Conservation (phyloP, 2,113 vertebrate genomes). For the Chlorocebus sabaeus region DNA sequence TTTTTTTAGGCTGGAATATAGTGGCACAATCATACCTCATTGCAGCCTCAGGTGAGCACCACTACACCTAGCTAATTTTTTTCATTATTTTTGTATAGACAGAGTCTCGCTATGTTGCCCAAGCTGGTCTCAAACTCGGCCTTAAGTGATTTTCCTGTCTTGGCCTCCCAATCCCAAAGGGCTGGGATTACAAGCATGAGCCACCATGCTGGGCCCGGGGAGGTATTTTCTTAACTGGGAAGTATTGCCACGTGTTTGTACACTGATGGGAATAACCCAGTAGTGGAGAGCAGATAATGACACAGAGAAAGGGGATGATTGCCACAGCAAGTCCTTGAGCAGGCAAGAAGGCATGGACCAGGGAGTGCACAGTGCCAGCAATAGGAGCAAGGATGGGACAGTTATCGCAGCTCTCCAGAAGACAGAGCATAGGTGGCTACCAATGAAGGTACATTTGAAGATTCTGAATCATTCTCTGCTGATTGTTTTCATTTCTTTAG, state of each 20-base stretch:
- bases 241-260: not conserved
- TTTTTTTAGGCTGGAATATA: too few relatives aligned
- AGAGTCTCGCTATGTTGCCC: too few relatives aligned
- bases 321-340: not conserved
- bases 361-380: rapidly evolving
- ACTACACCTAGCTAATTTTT: too few relatives aligned
- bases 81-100: too few relatives aligned
- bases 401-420: not conserved
- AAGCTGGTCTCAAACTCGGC: too few relatives aligned
- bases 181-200: too few relatives aligned
- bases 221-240: not conserved
- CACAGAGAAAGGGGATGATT: not conserved
- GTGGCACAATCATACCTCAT: too few relatives aligned
- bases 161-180: too few relatives aligned
- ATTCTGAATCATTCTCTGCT: not conserved
- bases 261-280: not conserved
- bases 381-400: not conserved
- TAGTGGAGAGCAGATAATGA: not conserved
- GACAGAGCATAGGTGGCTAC: not conserved
- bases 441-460: not conserved
- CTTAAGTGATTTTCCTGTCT: too few relatives aligned
- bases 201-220: not conserved
- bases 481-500: not conserved
- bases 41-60: too few relatives aligned
- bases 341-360: not conserved